Evolutionary conservation across 2,888 invertebrate genomes (phyloP).

Genomic region (Aromia moschata): DNA sequence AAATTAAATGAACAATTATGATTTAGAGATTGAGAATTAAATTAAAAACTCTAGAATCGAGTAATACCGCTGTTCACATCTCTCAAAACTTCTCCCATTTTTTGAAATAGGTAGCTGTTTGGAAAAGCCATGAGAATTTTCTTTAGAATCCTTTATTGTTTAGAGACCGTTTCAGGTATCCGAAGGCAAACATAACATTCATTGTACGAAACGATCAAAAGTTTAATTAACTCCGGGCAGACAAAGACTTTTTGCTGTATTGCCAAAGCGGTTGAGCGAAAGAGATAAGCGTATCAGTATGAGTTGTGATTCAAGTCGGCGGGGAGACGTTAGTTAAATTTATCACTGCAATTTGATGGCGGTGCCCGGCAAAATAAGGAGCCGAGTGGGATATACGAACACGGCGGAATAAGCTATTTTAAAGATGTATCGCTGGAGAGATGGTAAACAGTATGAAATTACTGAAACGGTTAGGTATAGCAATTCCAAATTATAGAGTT

Average conservation of each 20-base stretch:
- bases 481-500: conserved; percentile 27
- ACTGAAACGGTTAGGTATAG: conserved; percentile 43
- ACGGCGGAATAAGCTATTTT: conserved; percentile 58
- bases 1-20: not conserved
- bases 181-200: conserved; percentile 53
- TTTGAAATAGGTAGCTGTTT: conserved; percentile 2
- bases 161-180: conserved; percentile 42
- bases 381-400: conserved; percentile 55
- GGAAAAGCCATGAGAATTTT: conserved; percentile 2
- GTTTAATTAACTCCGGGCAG: conserved; percentile 58
- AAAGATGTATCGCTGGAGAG: conserved; percentile 56
- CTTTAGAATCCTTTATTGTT: conserved; percentile 20
- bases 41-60: not conserved
- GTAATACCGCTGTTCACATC: not conserved
- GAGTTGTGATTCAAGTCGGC: conserved; percentile 60
- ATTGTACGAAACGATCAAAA: conserved; percentile 58
- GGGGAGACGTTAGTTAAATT: conserved; percentile 61
- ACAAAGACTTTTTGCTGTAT: conserved; percentile 44
- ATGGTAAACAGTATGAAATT: conserved; percentile 59
- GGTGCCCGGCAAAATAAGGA: conserved; percentile 58
- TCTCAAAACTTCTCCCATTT: not conserved
- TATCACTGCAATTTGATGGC: conserved; percentile 61
- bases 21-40: not conserved
- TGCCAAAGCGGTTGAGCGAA: conserved; percentile 45
- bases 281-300: conserved; percentile 59